These are phyloP conservation scores for Octonoba sinensis DNA, from an alignment of 2,888 invertebrate species.

Conservation along the genomic window DNA sequence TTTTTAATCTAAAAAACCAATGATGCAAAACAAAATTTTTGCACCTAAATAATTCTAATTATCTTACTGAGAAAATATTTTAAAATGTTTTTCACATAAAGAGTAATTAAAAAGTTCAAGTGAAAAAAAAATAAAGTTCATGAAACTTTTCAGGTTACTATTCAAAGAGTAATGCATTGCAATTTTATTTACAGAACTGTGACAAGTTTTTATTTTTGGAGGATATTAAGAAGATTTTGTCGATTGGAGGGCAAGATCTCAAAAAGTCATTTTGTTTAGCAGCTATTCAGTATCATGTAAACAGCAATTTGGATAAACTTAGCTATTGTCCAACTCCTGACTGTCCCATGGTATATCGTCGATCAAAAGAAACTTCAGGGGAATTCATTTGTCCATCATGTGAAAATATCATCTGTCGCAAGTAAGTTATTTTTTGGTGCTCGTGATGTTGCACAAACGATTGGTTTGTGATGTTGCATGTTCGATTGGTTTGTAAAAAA, in stretches of 20 bases:
- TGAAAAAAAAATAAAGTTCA: too few species aligned
- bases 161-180: background rate
- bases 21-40: too few species aligned
- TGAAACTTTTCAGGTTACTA: too few species aligned
- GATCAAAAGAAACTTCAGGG: background rate
- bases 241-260: constrained; percentile 19
- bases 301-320: constrained; percentile 20
- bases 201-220: constrained; percentile 29
- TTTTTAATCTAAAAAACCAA: too few species aligned
- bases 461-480: too few species aligned
- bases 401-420: constrained; percentile 27
- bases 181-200: constrained; percentile 33
- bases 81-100: too few species aligned
- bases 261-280: constrained; percentile 26
- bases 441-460: too few species aligned
- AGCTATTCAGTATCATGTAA: constrained; percentile 41
- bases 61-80: too few species aligned
- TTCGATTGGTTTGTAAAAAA: too few species aligned
- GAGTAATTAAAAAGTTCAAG: too few species aligned
- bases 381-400: constrained; percentile 32
- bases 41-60: too few species aligned
- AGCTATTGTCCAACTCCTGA: constrained; percentile 51
- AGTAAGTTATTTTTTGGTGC: constrained; percentile 16
- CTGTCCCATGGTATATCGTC: constrained; percentile 34
- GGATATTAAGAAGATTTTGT: constrained; percentile 36